Evolutionary conservation across 2,888 invertebrate genomes (phyloP).

Genomic region (Chymomyza fuscimana): DNA sequence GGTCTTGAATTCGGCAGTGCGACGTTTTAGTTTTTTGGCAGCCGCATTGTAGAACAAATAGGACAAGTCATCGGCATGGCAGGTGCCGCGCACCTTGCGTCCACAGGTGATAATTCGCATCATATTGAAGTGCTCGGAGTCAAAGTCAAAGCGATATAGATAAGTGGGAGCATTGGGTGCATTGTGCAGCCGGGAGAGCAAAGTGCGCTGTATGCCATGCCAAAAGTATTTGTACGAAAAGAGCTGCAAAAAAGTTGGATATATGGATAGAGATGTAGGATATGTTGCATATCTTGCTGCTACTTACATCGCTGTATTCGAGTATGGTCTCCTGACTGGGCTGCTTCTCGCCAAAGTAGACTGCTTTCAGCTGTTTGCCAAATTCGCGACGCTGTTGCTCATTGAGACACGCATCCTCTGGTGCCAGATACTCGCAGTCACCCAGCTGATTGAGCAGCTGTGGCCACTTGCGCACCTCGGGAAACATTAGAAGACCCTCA

Average conservation of each 20-base stretch:
- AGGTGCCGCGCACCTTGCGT: constrained; percentile 77
- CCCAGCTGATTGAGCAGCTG: constrained; percentile 66
- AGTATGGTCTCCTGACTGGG: constrained; percentile 77
- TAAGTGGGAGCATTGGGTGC: constrained; percentile 75
- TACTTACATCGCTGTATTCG: constrained; percentile 77
- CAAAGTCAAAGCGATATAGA: constrained; percentile 79
- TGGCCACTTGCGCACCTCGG: constrained; percentile 75
- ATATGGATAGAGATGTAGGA: not conserved
- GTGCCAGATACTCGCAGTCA: constrained; percentile 76
- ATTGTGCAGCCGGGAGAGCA: constrained; percentile 71
- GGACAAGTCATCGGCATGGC: constrained; percentile 79
- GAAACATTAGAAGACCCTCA: constrained; percentile 77
- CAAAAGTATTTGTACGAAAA: constrained; percentile 79
- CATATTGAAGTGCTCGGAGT: constrained; percentile 78
- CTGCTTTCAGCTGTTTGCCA: constrained; percentile 78
- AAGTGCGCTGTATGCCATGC: constrained; percentile 78
- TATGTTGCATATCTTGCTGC: not conserved
- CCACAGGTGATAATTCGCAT: constrained; percentile 78
- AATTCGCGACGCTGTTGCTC: constrained; percentile 69
- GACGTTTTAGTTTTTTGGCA: constrained; percentile 72
- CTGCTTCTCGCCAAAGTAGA: constrained; percentile 80
- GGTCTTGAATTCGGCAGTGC: constrained; percentile 76
- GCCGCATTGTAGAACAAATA: constrained; percentile 78
- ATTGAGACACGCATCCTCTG: constrained; percentile 70
- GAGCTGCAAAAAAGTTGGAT: constrained; percentile 55